Evolutionary conservation across 2,888 invertebrate species (phyloP).

Genomic region (Caenorhabditis afra): DNA sequence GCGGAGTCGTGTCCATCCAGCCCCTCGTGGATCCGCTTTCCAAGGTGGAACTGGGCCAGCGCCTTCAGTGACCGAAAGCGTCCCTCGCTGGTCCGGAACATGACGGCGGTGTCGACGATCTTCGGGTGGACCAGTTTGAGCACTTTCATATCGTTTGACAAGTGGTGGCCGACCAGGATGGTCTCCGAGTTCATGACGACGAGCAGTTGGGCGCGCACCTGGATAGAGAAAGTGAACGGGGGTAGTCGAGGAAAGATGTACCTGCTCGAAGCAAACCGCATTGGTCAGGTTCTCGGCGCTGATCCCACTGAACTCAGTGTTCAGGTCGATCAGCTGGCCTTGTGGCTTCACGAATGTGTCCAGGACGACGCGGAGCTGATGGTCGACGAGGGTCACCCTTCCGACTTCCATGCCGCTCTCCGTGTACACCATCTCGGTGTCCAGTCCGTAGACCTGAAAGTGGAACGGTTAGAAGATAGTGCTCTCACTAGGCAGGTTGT

Average conservation of each 20-base stretch:
- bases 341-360: constrained; percentile 92
- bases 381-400: constrained; percentile 74
- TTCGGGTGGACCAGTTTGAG: constrained; percentile 81
- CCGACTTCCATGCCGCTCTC: constrained; percentile 71
- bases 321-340: constrained; percentile 89
- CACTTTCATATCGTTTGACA: constrained; percentile 93
- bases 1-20: constrained; percentile 6
- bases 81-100: constrained; percentile 84
- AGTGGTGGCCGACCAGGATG: constrained; percentile 95
- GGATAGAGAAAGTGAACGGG: constrained; percentile 3
- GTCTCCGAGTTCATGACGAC: constrained; percentile 92
- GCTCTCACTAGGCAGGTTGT: no score
- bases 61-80: background rate
- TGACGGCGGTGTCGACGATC: constrained; percentile 93
- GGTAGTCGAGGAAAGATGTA: constrained; percentile 5
- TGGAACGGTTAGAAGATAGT: no score
- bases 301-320: constrained; percentile 93
- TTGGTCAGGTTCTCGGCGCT: constrained; percentile 89
- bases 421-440: constrained; percentile 87
- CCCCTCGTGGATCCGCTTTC: constrained; percentile 6
- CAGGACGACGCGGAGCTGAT: constrained; percentile 86
- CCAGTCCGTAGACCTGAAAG: constrained; percentile 88
- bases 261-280: constrained; percentile 84
- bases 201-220: constrained; percentile 88
- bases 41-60: background rate